These are phyloP conservation scores for Epinotia ramella DNA, from an alignment of 2,888 invertebrate genomes.

Conservation along the genomic window DNA sequence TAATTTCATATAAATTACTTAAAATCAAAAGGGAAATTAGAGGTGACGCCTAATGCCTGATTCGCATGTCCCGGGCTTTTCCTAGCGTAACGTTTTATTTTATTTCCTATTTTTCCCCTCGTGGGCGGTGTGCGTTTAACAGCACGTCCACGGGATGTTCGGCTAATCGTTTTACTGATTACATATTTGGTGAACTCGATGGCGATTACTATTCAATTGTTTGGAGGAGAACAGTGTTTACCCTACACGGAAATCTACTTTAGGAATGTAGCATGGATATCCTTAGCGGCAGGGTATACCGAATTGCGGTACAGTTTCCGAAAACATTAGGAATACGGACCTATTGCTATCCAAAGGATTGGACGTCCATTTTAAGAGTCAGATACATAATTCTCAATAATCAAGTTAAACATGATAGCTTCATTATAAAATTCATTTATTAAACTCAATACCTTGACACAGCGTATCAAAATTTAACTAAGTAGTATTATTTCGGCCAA, in stretches of 20 bases:
- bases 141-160: conserved; percentile 70
- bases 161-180: conserved; percentile 76
- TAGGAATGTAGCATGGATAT: neutral
- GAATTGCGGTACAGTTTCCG: too few relatives aligned
- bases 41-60: conserved; percentile 72
- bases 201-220: conserved; percentile 20
- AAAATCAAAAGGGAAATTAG: conserved; percentile 83
- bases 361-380: too few relatives aligned
- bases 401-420: too few relatives aligned
- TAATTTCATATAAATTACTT: conserved; percentile 82
- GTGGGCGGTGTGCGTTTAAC: conserved; percentile 77
- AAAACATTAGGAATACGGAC: too few relatives aligned
- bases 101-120: conserved; percentile 66
- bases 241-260: neutral
- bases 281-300: neutral
- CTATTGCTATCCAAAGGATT: too few relatives aligned
- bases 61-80: conserved; percentile 78
- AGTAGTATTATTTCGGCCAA: too few relatives aligned
- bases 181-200: conserved; percentile 46
- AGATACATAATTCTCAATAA: too few relatives aligned
- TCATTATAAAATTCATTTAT: too few relatives aligned
- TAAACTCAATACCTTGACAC: too few relatives aligned
- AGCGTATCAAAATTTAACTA: too few relatives aligned
- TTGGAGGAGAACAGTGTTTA: neutral
- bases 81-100: conserved; percentile 77